phyloP scores from a whole-genome alignment of 2,797 vertebrate genomes.

The Melanotaenia boesemani region DNA sequence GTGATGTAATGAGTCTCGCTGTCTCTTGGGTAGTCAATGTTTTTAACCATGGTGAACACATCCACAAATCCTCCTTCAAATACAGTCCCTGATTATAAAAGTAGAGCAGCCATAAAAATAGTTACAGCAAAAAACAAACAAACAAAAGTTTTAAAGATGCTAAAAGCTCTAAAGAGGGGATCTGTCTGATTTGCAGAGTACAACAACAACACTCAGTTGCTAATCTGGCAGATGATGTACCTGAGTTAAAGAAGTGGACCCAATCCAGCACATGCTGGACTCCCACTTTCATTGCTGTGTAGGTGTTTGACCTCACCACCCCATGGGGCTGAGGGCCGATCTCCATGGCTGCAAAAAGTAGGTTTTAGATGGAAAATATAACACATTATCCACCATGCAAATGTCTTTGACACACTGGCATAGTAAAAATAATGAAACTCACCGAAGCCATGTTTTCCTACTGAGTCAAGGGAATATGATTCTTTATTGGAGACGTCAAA shows the following conservation, averaged over 20 bases:
- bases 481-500: slow-evolving; percentile 75
- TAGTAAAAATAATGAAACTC: slow-evolving; percentile 29
- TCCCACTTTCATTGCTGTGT: slow-evolving; percentile 79
- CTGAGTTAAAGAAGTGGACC: slow-evolving; percentile 87
- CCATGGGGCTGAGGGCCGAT: slow-evolving; percentile 89
- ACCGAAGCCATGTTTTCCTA: slow-evolving; percentile 85
- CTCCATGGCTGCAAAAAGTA: slow-evolving; percentile 81
- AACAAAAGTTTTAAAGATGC: not conserved
- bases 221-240: slow-evolving; percentile 62
- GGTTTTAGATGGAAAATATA: not conserved
- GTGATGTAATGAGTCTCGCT: slow-evolving; percentile 72
- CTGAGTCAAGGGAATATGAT: slow-evolving; percentile 80
- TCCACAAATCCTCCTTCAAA: slow-evolving; percentile 85
- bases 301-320: slow-evolving; percentile 83
- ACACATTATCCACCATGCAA: not conserved
- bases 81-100: slow-evolving; percentile 67
- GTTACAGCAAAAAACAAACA: not conserved
- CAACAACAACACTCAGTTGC: not conserved
- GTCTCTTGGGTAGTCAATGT: slow-evolving; percentile 83
- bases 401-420: not conserved
- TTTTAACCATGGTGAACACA: slow-evolving; percentile 72
- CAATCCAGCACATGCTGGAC: slow-evolving; percentile 84
- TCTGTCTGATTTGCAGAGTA: not conserved
- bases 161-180: not conserved
- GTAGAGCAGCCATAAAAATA: not conserved